Conservation (phyloP, 2,888 invertebrate species). For the Sarcophaga carnaria region DNA sequence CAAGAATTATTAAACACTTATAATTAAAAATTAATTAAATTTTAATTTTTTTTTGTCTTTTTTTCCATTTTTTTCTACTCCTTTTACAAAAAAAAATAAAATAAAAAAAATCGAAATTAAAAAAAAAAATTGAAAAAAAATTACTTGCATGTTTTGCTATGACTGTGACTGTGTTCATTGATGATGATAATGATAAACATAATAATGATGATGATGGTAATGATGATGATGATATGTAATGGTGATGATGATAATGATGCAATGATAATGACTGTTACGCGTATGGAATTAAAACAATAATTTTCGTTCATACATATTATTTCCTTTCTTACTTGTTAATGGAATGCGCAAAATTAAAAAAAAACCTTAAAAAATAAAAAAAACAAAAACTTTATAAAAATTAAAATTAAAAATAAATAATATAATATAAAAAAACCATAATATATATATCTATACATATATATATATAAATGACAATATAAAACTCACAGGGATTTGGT, state of each 20-base stretch:
- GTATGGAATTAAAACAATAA: conserved; percentile 55
- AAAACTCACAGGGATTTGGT: conserved; percentile 96
- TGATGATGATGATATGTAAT: conserved; percentile 29
- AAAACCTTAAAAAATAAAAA: neutral
- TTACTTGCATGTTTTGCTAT: conserved; percentile 68
- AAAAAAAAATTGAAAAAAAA: conserved; percentile 49
- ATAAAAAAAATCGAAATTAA: conserved; percentile 17
- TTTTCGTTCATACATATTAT: conserved; percentile 37
- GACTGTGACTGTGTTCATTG: conserved; percentile 61
- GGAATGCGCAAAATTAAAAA: conserved; percentile 59
- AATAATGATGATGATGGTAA: conserved; percentile 46
- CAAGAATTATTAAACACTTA: neutral
- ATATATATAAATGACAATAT: conserved; percentile 52
- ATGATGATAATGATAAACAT: conserved; percentile 45
- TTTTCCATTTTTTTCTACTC: conserved; percentile 61
- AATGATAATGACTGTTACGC: conserved; percentile 63
- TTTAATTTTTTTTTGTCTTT: conserved; percentile 60
- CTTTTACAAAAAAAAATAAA: conserved; percentile 50
- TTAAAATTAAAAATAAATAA: conserved; percentile 33
- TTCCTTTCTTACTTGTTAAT: conserved; percentile 57
- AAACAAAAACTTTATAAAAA: conserved; percentile 1
- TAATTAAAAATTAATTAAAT: conserved; percentile 53
- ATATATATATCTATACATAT: conserved; percentile 30
- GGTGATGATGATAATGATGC: conserved; percentile 48
- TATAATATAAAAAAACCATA: conserved; percentile 31